phyloP scores from a whole-genome alignment of 2,888 invertebrate species.

The Cabera pusaria region DNA sequence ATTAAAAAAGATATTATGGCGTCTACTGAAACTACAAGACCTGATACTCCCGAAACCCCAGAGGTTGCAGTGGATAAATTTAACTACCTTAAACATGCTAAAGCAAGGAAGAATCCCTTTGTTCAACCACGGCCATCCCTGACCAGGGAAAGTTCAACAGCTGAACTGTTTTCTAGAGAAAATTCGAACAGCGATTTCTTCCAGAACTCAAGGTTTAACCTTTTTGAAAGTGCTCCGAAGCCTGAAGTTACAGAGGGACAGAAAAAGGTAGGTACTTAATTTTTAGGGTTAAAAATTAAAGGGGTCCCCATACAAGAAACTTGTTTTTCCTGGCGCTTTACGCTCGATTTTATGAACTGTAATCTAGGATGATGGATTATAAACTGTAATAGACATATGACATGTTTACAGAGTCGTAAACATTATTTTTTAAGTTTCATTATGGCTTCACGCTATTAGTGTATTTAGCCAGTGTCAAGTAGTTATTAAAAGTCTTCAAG shows the following conservation, averaged over 20 bases:
- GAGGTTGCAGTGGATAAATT: slow-evolving; percentile 56
- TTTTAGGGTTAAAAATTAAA: too few relatives aligned
- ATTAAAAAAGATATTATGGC: slow-evolving; percentile 22
- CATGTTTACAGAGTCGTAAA: too few relatives aligned
- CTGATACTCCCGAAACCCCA: slow-evolving; percentile 53
- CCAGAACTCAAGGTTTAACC: slow-evolving; percentile 69
- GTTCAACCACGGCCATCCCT: slow-evolving; percentile 65
- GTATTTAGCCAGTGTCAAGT: too few relatives aligned
- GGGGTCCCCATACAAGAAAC: too few relatives aligned
- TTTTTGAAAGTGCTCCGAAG: slow-evolving; percentile 71
- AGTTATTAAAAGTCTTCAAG: too few relatives aligned
- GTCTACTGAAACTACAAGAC: too few relatives aligned
- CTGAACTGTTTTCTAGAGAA: slow-evolving; percentile 68
- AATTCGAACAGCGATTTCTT: slow-evolving; percentile 72
- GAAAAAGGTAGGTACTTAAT: slow-evolving; percentile 63
- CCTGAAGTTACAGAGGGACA: slow-evolving; percentile 56
- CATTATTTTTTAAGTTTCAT: too few relatives aligned
- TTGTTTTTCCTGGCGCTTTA: too few relatives aligned
- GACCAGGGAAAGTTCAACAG: slow-evolving; percentile 67
- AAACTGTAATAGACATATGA: too few relatives aligned
- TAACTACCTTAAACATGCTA: slow-evolving; percentile 64
- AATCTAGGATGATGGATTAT: too few relatives aligned
- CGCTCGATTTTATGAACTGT: too few relatives aligned
- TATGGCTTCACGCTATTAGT: too few relatives aligned
- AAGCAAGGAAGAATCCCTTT: slow-evolving; percentile 65